Evolutionary conservation across 2,888 invertebrate genomes (phyloP), one percentile per base, ranked within the genome.

Genomic region (Coleophora deauratella): DNA sequence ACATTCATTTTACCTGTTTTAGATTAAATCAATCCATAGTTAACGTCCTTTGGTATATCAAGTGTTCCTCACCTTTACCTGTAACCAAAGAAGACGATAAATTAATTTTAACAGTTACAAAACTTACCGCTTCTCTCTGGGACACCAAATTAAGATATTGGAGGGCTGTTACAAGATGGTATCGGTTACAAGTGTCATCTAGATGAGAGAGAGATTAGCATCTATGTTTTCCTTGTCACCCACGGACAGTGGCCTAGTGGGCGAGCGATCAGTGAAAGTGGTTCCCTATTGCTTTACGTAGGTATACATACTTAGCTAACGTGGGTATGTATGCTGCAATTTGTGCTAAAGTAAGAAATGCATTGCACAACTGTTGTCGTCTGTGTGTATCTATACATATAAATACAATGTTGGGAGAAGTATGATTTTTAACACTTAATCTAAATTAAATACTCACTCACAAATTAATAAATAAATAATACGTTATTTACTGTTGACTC

Each of bases 61-160:
- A 21, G 6, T 21, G 21, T 37, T 39, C 13, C 76, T 77, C 72
- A 82, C 81, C 81, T 82, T 80, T 81, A 75, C 82, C 82, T 82
- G 78, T 40, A 71, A 79, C 56, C 56, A 55, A 52, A 63, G 52
- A 59, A 52, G 59, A 59, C 45, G 31, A n/a, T 31, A 11, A 31
- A 31, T 31, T 31, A n/a, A 31, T 31, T 21, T 6, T 21, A 21
- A 21, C 21, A 11, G 10, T 31, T 31, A 31, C 11, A 31, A 28
- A 21, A 21, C 21, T 21, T 6, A 21, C 21, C 3, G 3, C 21
- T 21, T 4, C 21, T n/a, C n/a, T n/a, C n/a, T n/a, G 21, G 21
- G 13, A 33, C 10, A 32, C 12, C 13, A 8, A 21, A 40, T 32
- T 27, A 31, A 34, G 31, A 35, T 40, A 35, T 37, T 30, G 36